phyloP scores from a whole-genome alignment of 92 coral and sea anemone species.

The Phenganax subtilis region DNA sequence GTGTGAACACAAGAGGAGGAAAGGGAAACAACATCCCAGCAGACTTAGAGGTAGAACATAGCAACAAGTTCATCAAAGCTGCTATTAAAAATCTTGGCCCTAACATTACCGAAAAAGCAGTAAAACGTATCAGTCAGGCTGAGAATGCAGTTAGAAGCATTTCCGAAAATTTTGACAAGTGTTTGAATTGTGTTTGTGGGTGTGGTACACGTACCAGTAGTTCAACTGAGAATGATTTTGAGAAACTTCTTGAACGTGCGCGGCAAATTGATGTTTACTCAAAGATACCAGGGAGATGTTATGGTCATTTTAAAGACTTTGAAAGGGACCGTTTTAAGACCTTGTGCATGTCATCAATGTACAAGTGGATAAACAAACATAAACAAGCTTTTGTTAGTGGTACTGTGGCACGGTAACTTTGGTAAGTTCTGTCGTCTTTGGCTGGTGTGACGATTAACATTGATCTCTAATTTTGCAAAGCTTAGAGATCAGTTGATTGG shows the following conservation, averaged over 20 bases:
- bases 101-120: conserved; percentile 50
- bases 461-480: no score
- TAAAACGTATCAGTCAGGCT: conserved; percentile 47
- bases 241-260: neutral
- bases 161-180: conserved; percentile 26
- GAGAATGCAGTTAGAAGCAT: conserved; percentile 42
- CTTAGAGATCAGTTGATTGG: no score
- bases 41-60: conserved; percentile 49
- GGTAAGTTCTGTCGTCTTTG: no score
- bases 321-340: conserved; percentile 33
- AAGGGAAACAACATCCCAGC: neutral
- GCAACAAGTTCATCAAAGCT: conserved; percentile 54
- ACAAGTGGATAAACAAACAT: conserved; percentile 19
- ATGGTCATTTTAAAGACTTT: conserved; percentile 29
- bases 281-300: neutral
- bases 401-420: conserved; percentile 47
- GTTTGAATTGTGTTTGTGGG: conserved; percentile 9
- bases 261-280: conserved; percentile 3
- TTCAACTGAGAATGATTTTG: conserved; percentile 40
- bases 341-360: conserved; percentile 18
- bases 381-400: conserved; percentile 38
- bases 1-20: conserved; percentile 30
- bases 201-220: conserved; percentile 44
- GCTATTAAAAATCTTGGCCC: conserved; percentile 59
- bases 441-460: no score